These are phyloP conservation scores for Sitta carolinensis DNA, from an alignment of 2,797 vertebrate genomes.

Conservation along the genomic window DNA sequence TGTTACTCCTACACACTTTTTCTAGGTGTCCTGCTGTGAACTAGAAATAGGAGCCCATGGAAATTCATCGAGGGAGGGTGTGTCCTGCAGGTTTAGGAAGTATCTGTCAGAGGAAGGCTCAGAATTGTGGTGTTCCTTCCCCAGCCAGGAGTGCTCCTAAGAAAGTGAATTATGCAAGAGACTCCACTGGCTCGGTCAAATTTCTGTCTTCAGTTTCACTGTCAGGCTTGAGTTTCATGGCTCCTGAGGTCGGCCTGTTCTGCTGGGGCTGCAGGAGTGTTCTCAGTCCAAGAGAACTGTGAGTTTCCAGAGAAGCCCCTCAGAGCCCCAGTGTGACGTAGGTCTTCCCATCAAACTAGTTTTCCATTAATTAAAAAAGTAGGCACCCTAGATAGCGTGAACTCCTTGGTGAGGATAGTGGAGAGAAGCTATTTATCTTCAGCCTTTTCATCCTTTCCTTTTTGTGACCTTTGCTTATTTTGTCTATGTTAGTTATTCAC, in stretches of 20 bases:
- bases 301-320: conserved; percentile 2
- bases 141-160: neutral
- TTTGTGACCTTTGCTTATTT: conserved; percentile 18
- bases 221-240: neutral
- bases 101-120: neutral
- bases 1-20: neutral
- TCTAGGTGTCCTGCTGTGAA: neutral
- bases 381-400: neutral
- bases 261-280: neutral
- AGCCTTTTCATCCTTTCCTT: neutral
- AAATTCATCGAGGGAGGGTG: neutral
- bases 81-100: neutral
- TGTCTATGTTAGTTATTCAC: neutral
- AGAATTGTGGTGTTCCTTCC: neutral
- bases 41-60: neutral
- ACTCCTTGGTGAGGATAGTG: neutral
- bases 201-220: conserved; percentile 34
- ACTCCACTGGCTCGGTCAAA: neutral
- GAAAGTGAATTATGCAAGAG: conserved; percentile 55
- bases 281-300: neutral
- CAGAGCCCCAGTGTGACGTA: conserved; percentile 7
- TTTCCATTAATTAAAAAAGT: conserved; percentile 34
- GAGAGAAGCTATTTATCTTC: neutral
- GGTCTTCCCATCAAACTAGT: conserved; percentile 12
- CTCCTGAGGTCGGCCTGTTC: neutral